phyloP scores from a whole-genome alignment of 1,140 invertebrate genomes.

The Aethina tumida region DNA sequence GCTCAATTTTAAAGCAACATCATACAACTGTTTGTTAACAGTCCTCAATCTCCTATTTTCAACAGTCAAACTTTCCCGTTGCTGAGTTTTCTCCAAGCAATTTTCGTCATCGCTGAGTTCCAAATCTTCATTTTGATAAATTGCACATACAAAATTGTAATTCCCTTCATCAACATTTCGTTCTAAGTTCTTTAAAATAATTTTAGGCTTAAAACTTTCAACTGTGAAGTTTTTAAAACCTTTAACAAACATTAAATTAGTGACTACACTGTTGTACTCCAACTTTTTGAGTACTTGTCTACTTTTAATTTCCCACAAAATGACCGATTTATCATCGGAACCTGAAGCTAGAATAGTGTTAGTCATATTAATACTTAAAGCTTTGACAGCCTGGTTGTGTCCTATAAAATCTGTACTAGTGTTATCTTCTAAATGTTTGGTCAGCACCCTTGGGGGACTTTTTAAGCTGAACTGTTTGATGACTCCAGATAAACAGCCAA shows the following conservation, averaged over 20 bases:
- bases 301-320: conserved; percentile 71
- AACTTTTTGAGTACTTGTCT: conserved; percentile 59
- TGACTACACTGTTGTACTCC: conserved; percentile 59
- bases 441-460: conserved; percentile 52
- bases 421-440: conserved; percentile 50
- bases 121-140: conserved; percentile 20
- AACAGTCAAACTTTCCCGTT: conserved; percentile 10
- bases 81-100: conserved; percentile 8
- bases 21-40: conserved; percentile 25
- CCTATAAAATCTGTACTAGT: conserved; percentile 41
- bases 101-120: conserved; percentile 21
- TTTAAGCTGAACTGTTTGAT: conserved; percentile 58
- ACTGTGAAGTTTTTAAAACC: conserved; percentile 23
- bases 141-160: conserved; percentile 16
- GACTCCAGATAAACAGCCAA: conserved; percentile 59
- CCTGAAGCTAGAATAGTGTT: conserved; percentile 61
- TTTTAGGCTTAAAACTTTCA: conserved; percentile 22
- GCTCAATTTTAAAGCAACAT: conserved; percentile 17
- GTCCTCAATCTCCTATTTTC: conserved; percentile 21
- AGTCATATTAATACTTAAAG: conserved; percentile 60
- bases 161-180: conserved; percentile 16
- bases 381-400: conserved; percentile 57
- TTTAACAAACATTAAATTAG: conserved; percentile 42
- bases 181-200: conserved; percentile 23
- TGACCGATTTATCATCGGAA: conserved; percentile 58